Evolutionary conservation across 2,797 vertebrate genomes (phyloP).

Genomic region (Cyclopterus lumpus): DNA sequence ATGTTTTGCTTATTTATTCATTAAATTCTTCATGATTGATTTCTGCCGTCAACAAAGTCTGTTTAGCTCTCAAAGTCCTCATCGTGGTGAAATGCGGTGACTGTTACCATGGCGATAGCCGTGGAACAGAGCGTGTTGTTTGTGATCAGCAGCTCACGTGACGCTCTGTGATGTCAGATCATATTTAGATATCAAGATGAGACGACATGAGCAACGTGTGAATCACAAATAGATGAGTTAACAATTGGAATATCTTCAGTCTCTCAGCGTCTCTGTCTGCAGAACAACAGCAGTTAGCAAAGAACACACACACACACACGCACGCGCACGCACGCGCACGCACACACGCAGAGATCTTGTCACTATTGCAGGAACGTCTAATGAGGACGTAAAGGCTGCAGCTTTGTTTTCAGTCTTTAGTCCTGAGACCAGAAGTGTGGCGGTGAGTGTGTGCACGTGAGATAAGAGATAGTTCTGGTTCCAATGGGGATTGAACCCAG

Average conservation of each 20-base stretch:
- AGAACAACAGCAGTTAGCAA: slow-evolving; percentile 22
- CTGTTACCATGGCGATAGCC: no score
- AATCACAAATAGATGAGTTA: neutral
- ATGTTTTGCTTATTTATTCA: no score
- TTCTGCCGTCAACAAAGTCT: no score
- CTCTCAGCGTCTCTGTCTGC: slow-evolving; percentile 17
- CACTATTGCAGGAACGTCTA: slow-evolving; percentile 1
- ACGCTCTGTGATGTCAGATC: neutral
- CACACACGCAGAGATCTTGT: neutral
- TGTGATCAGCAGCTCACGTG: no score
- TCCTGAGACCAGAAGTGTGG: neutral
- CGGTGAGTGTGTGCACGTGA: no score
- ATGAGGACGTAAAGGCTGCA: neutral
- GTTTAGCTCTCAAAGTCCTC: no score
- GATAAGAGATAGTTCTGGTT: no score
- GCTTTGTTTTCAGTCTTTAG: slow-evolving; percentile 3
- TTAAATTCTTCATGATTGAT: no score
- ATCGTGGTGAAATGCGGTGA: no score
- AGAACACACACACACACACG: slow-evolving; percentile 25
- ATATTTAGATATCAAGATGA: neutral
- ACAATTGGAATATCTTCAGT: slow-evolving; percentile 4
- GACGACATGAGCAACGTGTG: neutral
- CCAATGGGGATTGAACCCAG: no score
- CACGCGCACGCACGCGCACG: neutral
- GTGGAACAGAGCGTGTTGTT: no score